Percentiles rank a stretch among this genome's conserved stretches.
Conservation (phyloP, 2,797 vertebrate species). For the Okamejei kenojei region DNA sequence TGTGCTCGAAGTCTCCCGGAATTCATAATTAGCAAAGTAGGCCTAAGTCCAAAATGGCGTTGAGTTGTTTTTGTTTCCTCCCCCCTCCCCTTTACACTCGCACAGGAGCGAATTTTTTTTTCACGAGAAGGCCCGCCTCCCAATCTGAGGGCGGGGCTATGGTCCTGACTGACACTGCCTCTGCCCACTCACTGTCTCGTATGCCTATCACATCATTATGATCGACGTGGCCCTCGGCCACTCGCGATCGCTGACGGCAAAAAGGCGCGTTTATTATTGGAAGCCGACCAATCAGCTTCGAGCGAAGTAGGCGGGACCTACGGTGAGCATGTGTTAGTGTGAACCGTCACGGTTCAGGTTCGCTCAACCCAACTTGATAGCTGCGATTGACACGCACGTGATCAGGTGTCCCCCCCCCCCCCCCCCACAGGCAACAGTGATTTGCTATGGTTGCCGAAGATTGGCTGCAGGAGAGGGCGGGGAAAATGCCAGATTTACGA, state of each 20-base stretch:
- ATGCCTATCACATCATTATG: background rate
- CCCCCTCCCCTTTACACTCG: background rate
- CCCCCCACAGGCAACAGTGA: background rate
- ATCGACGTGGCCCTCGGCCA: background rate
- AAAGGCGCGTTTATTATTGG: conserved; percentile 33
- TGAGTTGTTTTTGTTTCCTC: conserved; percentile 36
- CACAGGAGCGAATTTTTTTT: background rate
- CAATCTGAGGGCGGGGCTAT: too few species aligned
- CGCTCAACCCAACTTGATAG: background rate
- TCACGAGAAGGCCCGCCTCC: background rate
- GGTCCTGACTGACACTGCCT: background rate
- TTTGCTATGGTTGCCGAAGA: background rate
- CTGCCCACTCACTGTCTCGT: background rate
- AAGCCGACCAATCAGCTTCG: background rate
- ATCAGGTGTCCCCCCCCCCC: background rate
- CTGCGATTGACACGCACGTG: background rate
- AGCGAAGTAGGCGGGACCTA: background rate
- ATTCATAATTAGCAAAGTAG: conserved; percentile 37
- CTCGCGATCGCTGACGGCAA: background rate
- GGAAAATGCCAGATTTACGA: background rate
- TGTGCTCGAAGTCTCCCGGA: conserved; percentile 33
- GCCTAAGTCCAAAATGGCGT: conserved; percentile 36
- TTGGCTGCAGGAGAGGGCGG: background rate
- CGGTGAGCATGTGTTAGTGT: background rate
- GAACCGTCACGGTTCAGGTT: background rate